A percentile compares a stretch with the other conserved stretches of the same genome.
Evolutionary conservation across 2,888 invertebrate species (phyloP).

Genomic region (Callosobruchus maculatus): DNA sequence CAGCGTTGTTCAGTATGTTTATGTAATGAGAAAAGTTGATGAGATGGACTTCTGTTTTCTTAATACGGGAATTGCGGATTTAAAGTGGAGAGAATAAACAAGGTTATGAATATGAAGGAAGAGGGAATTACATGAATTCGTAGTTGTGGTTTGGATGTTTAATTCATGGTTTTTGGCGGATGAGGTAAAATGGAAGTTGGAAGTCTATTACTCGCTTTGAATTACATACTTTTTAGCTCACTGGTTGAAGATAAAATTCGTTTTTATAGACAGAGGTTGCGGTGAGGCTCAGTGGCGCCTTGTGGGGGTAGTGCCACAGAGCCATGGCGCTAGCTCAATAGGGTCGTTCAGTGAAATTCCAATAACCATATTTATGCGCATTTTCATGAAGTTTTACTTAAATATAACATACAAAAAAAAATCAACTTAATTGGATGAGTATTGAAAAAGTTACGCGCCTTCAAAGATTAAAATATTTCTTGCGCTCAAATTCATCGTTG

Average conservation of each 20-base stretch:
- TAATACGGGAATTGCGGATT: background rate
- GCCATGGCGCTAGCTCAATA: no score
- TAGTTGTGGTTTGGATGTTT: background rate
- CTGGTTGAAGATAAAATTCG: background rate
- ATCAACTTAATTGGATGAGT: no score
- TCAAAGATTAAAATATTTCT: no score
- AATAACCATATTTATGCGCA: no score
- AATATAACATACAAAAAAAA: no score
- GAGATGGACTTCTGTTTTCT: background rate
- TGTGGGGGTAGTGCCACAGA: no score
- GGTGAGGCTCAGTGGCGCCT: no score
- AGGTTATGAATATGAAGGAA: background rate
- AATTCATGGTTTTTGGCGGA: background rate
- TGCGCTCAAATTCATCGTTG: no score
- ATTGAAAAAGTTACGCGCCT: no score
- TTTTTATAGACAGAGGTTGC: no score
- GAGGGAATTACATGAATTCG: background rate
- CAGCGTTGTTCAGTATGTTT: background rate
- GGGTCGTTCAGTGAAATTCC: no score
- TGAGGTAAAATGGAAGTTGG: background rate
- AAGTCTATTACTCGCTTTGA: background rate
- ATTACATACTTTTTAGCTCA: background rate
- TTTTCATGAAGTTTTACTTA: no score
- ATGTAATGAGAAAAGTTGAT: background rate
- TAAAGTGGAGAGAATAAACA: background rate